Evolutionary conservation across 1,140 invertebrate genomes (phyloP).

Genomic region (Vanessa tameamea): DNA sequence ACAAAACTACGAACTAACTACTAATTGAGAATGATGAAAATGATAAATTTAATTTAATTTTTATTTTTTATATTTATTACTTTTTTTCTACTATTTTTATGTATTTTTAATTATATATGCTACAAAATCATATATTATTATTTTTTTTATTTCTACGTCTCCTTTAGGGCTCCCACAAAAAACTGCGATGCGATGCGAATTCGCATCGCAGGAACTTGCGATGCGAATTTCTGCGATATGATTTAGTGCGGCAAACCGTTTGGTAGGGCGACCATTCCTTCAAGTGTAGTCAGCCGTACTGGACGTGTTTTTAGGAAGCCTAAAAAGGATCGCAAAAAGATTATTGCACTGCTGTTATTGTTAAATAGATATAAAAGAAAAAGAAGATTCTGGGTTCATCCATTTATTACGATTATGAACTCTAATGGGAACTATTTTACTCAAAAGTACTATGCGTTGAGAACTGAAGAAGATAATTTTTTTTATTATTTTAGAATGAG

Average conservation of each 20-base stretch:
- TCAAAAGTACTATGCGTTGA: conserved; percentile 48
- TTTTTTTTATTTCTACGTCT: no score
- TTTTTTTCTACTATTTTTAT: no score
- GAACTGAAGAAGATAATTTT: conserved; percentile 43
- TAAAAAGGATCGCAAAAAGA: conserved; percentile 22
- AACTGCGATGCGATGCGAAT: neutral
- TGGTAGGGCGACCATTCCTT: conserved; percentile 15
- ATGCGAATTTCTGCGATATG: conserved; percentile 7
- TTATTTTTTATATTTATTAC: no score
- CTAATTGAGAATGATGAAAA: no score
- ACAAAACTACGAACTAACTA: no score
- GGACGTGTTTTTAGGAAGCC: conserved; percentile 19
- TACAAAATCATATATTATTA: no score
- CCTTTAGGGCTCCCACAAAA: neutral
- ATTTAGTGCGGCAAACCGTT: conserved; percentile 4
- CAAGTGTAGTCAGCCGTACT: conserved; percentile 2
- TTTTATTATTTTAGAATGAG: no score
- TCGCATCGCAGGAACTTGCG: no score
- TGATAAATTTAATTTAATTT: no score
- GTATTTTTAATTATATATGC: no score
- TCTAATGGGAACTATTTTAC: conserved; percentile 44
- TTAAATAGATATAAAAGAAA: conserved; percentile 40
- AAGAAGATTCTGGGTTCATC: conserved; percentile 49
- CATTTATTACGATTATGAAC: conserved; percentile 49
- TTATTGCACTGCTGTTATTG: conserved; percentile 24